Base-by-base conservation (phyloP, 2,797 vertebrate genomes). In the Linurgus olivaceus region DNA sequence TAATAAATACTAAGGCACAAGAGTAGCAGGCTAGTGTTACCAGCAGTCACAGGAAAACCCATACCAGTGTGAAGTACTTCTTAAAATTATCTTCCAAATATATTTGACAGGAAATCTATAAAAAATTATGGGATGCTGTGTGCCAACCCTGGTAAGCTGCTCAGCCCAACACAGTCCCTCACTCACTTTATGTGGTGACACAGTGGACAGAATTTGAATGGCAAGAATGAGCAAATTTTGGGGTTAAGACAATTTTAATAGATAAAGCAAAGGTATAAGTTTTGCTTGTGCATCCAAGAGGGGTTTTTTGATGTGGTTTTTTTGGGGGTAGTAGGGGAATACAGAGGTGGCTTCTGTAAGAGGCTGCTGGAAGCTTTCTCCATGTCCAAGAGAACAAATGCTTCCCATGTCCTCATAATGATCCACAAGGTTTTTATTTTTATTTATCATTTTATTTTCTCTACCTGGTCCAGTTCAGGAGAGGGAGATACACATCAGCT, bases 241-340 rank as follows among this genome's bases (percentile, higher is more conserved):
- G 15, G 17, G 8, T 71, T 51, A 31, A 83, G 24, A 38, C 10
- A 38, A 76, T 7, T 52, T 59, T 66, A 70, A 52, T 11, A 57
- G 3, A 21, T 73, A 65, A 80, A 51, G 16, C 8, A 59, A 86
- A 72, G 3, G 10, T 35, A 2, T 29, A 9, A 48, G 6, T 20
- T 63, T 54, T 70, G 8, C 13, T 11, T 74, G 59, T 50, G 3
- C 3, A 23, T 88, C 11, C 28, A 59, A 38, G 7, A 24, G 11
- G 5, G 2, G 1, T 0, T 10, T 5, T 19, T 48, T 29, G 21
- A 40, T 50, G 11, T 8, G 16, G 0, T 3, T 33, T 28, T 28
- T 58, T 52, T 2, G 0, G 4, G 10, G 9, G 2, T 0, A 0
- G 3, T 33, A 23, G 9, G 2, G 16, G 7, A 25, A 47, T 78